Conservation (phyloP, 2,888 invertebrate species). For the Bursaphelenchus okinawaensis region DNA sequence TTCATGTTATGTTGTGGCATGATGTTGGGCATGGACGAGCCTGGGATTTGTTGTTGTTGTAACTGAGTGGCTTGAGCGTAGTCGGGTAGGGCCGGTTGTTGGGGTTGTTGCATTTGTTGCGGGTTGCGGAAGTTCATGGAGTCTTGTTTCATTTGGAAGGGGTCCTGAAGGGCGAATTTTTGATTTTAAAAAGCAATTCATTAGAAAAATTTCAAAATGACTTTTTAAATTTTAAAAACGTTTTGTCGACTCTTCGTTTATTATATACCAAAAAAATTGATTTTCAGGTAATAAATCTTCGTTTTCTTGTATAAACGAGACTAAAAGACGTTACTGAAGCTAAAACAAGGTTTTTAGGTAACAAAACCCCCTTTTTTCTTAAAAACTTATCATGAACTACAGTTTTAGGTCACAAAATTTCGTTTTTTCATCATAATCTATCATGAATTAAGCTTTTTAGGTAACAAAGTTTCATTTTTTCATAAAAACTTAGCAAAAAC, state of each 20-base stretch:
- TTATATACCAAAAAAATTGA: no score
- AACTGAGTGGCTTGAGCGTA: not conserved
- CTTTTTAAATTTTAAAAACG: no score
- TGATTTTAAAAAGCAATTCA: not conserved
- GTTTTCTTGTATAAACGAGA: no score
- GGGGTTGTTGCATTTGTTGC: not conserved
- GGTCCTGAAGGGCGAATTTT: not conserved
- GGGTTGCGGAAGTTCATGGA: not conserved
- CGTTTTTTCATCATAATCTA: no score
- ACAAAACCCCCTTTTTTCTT: not conserved
- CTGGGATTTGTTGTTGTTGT: conserved; percentile 2
- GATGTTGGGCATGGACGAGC: conserved; percentile 4
- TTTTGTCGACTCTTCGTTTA: no score
- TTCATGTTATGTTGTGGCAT: conserved; percentile 10
- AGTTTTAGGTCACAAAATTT: no score
- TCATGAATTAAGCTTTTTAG: no score
- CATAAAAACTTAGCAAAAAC: no score
- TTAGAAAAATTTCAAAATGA: not conserved
- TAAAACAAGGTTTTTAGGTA: not conserved
- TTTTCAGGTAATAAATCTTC: no score
- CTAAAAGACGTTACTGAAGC: not conserved
- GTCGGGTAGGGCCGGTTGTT: not conserved
- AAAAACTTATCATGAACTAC: no score
- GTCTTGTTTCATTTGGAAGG: not conserved
- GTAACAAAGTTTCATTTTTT: no score